Evolutionary conservation across 2,797 vertebrate genomes (phyloP).

Genomic region (Periophthalmus magnuspinnatus): DNA sequence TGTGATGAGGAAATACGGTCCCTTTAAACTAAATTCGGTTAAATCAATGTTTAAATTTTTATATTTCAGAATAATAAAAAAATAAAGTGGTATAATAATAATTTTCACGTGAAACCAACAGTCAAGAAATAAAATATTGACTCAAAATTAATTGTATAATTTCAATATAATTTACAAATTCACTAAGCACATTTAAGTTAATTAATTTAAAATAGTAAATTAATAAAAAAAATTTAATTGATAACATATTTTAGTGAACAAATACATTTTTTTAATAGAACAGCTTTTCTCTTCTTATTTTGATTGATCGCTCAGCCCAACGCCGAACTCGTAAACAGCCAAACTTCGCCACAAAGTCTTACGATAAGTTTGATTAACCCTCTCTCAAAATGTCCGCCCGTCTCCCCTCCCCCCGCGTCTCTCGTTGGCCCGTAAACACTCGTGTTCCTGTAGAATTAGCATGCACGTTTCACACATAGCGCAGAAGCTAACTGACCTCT

Average conservation of each 20-base stretch:
- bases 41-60: not conserved
- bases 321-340: not conserved
- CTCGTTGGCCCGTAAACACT: not conserved
- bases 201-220: no score
- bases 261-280: no score
- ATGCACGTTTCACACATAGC: conserved; percentile 58
- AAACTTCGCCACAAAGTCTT: no score
- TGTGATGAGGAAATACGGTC: no score
- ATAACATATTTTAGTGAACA: no score
- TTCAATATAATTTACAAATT: no score
- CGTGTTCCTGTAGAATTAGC: conserved; percentile 9
- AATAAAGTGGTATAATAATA: not conserved
- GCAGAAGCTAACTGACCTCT: conserved; percentile 95
- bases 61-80: not conserved
- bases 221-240: no score
- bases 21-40: no score
- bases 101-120: not conserved
- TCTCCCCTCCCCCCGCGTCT: not conserved
- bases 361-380: not conserved
- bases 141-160: not conserved
- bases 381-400: not conserved
- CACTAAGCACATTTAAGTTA: no score
- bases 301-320: not conserved
- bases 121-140: not conserved
- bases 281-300: no score